Conservation (phyloP, 2,113 vertebrate genomes). For the Ondatra zibethicus region DNA sequence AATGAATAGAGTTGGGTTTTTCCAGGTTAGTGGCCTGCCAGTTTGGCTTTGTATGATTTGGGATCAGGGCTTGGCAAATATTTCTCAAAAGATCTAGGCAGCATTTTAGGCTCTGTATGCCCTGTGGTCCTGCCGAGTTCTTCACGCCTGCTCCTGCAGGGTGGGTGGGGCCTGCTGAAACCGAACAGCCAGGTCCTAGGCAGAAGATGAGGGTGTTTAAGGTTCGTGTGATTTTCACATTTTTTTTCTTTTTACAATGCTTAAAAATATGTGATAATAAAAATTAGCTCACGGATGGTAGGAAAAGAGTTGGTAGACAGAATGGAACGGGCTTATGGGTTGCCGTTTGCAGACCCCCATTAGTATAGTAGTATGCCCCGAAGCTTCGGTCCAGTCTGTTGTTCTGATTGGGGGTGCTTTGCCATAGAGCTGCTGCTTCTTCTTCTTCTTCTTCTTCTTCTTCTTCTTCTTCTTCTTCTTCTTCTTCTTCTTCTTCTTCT, state of each 20-base stretch:
- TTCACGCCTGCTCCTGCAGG: accelerated
- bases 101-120: neutral
- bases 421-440: accelerated
- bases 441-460: too few species aligned
- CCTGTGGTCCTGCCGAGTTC: accelerated
- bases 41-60: neutral
- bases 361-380: neutral
- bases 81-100: neutral
- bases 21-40: accelerated
- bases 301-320: neutral
- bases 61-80: neutral
- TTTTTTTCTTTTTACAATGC: neutral
- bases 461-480: too few species aligned
- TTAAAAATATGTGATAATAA: neutral
- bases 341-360: accelerated
- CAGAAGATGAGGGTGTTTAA: neutral
- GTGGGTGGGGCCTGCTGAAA: too few species aligned
- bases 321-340: neutral
- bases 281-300: neutral
- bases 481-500: too few species aligned
- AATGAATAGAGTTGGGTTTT: neutral
- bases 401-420: neutral
- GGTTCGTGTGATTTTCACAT: neutral
- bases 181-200: accelerated
- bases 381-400: neutral